Evolutionary conservation across 1,140 invertebrate species (phyloP), one percentile per base, ranked within the genome.

Genomic region (Heliconius nattereri): DNA sequence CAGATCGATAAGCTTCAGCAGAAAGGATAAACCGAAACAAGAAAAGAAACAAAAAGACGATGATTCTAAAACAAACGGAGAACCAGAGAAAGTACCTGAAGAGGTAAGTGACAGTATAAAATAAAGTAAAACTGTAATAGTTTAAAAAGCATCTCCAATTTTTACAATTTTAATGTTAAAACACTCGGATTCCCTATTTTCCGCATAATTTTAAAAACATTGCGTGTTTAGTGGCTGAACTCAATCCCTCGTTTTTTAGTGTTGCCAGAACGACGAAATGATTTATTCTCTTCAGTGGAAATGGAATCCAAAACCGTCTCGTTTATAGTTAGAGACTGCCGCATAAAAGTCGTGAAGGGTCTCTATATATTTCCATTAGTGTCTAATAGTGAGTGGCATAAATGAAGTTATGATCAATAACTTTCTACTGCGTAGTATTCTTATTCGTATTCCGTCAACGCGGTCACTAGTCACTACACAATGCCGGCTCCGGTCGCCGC

Each of bases 1-100:
- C 94, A 96, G 97, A 88, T 97, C 96, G 86, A 97, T 98, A 93
- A 97, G 97, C 86, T 98, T 98, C 92, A 96, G 96, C 88, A 97
- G 96, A 92, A 98, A 97, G 91, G 97, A 98, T 87, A 98, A 98
- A 95, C 96, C 95, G 82, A 98, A 98, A 92, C 97, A 97, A 79
- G 95, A 95, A 84, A 96, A 96, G 86, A 95, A 96, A 81, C 90
- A 91, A 81, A 95, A 96, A 79, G 94, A 95, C 37, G 95, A 96
- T 72, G 93, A 94, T 72, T 76, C 86, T 60, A 94, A 94, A 86
- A 91, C 91, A 20, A 95, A 95, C 80, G 94, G 94, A 49, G 94
- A 95, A 81, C 90, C 91, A 60, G 95, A 95, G 85, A 95, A 94
- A 88, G 90, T 95, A 78, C 93, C 94, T 7, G 95, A 95, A 83